These are phyloP conservation scores for Chelon auratus DNA, from an alignment of 2,797 vertebrate species.

Conservation along the genomic window DNA sequence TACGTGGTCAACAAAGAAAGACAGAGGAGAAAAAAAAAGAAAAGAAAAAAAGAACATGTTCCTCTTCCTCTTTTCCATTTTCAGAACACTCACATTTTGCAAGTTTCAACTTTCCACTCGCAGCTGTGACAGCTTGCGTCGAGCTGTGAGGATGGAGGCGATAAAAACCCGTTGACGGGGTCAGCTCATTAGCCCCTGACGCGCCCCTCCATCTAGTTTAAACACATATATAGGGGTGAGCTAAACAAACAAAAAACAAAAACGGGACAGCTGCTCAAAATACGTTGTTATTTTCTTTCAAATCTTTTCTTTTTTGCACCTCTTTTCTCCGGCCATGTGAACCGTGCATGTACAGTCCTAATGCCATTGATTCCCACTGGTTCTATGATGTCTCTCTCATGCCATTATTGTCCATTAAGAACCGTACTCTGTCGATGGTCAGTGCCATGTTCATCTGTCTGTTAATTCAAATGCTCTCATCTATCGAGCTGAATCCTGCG, in stretches of 20 bases:
- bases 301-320: constrained; percentile 7
- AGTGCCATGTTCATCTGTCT: constrained; percentile 12
- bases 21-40: not conserved
- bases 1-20: constrained; percentile 16
- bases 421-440: constrained; percentile 14
- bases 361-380: constrained; percentile 42
- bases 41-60: constrained; percentile 41
- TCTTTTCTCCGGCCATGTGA: not conserved
- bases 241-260: too few relatives aligned
- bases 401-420: constrained; percentile 47
- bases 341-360: not conserved
- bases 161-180: constrained; percentile 1
- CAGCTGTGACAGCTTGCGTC: constrained; percentile 47
- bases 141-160: not conserved
- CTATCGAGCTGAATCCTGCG: not conserved
- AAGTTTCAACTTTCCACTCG: constrained; percentile 75
- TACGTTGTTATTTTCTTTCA: not conserved
- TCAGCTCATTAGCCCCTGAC: too few relatives aligned
- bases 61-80: constrained; percentile 78
- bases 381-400: constrained; percentile 25
- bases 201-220: too few relatives aligned
- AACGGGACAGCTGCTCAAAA: not conserved
- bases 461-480: constrained; percentile 23
- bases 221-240: too few relatives aligned
- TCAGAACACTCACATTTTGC: constrained; percentile 68